Percentiles rank a stretch among this genome's conserved stretches.
Evolutionary conservation across 2,888 invertebrate species (phyloP).

Genomic region (Prosapia bicincta): DNA sequence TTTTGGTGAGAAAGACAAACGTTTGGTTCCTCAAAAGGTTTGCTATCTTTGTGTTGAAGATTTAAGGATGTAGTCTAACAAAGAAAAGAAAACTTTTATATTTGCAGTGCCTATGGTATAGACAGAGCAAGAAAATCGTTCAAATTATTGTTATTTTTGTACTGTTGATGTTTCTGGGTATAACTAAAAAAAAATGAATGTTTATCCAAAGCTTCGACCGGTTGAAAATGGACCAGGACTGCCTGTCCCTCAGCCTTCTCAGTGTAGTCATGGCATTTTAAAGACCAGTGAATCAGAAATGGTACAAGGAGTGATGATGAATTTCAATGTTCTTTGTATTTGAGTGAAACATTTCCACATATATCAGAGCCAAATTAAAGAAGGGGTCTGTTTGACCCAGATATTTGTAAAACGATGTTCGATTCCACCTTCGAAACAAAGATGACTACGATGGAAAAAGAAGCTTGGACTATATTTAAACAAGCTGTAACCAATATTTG

Average conservation of each 20-base stretch:
- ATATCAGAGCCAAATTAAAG: no score
- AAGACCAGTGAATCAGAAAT: no score
- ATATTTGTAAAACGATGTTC: no score
- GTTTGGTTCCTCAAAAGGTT: background rate
- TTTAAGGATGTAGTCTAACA: background rate
- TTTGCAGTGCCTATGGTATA: background rate
- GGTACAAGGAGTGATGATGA: no score
- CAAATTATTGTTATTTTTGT: slow-evolving; percentile 1
- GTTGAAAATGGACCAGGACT: background rate
- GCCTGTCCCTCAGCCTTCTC: background rate
- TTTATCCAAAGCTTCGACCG: background rate
- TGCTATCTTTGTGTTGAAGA: no score
- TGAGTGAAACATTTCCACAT: no score
- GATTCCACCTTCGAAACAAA: no score
- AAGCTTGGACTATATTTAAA: no score
- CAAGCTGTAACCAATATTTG: no score
- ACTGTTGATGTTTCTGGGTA: background rate
- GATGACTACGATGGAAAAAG: no score
- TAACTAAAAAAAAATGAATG: background rate
- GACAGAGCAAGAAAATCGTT: background rate
- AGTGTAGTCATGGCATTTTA: background rate
- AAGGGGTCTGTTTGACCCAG: no score
- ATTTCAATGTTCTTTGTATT: no score
- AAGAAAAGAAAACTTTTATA: background rate
- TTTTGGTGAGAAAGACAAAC: background rate